Evolutionary conservation across 2,113 vertebrate genomes (phyloP).

Genomic region (Scolopax mira): DNA sequence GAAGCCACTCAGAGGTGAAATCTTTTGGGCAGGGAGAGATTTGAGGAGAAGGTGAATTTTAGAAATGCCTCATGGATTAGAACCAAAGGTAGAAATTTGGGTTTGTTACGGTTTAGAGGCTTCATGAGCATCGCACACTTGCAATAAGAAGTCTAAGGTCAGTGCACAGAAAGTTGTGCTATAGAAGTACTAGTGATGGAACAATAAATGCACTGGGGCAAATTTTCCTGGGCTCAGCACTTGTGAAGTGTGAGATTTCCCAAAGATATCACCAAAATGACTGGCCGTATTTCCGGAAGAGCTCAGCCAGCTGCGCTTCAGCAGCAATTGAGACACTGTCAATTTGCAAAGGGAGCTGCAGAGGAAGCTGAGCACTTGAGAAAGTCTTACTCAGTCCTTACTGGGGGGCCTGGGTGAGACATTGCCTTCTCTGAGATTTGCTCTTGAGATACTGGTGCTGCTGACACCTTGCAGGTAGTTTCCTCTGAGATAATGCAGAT

Average conservation of each 20-base stretch:
- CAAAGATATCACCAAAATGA: neutral
- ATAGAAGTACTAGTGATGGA: neutral
- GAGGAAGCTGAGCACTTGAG: neutral
- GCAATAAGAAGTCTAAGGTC: accelerated
- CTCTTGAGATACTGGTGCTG: neutral
- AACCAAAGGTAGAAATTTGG: neutral
- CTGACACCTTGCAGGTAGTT: neutral
- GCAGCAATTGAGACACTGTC: neutral
- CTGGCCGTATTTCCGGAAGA: neutral
- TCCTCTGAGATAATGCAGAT: neutral
- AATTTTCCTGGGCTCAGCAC: neutral
- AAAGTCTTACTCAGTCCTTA: neutral
- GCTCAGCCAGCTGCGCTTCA: slow-evolving; percentile 24
- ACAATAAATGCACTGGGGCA: neutral
- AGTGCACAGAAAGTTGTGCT: accelerated
- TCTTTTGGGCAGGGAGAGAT: neutral
- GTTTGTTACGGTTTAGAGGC: neutral
- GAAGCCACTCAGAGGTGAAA: neutral
- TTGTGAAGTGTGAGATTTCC: neutral
- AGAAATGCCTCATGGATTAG: neutral
- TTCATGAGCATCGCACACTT: accelerated
- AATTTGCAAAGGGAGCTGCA: neutral
- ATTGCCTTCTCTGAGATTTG: neutral
- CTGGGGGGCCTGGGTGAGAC: neutral
- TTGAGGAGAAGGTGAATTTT: neutral